phyloP scores from a whole-genome alignment of 2,888 invertebrate genomes.

The Ditula angustiorana region DNA sequence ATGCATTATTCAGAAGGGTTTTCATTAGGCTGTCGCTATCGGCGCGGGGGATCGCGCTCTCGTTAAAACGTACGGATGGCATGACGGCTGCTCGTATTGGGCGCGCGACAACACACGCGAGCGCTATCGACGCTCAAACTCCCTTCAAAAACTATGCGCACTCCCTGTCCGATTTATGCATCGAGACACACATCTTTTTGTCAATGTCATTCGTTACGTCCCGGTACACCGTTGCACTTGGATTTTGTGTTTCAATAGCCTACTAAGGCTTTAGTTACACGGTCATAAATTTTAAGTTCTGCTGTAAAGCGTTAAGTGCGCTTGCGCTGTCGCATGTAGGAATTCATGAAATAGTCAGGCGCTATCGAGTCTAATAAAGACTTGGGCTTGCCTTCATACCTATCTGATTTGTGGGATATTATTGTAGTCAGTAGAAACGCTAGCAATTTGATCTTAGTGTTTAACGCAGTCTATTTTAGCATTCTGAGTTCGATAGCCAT shows the following conservation, averaged over 20 bases:
- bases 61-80: constrained; percentile 84
- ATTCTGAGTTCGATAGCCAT: neutral
- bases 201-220: constrained; percentile 5
- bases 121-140: constrained; percentile 57
- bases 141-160: constrained; percentile 54
- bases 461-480: neutral
- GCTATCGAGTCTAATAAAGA: constrained; percentile 1
- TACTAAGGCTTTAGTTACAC: constrained; percentile 37
- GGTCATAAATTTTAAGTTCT: constrained; percentile 47
- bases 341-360: constrained; percentile 42
- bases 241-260: constrained; percentile 47
- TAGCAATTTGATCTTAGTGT: neutral
- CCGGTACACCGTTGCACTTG: constrained; percentile 35
- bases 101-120: constrained; percentile 62
- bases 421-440: neutral
- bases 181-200: neutral
- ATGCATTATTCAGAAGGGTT: constrained; percentile 85
- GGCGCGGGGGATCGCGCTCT: constrained; percentile 79
- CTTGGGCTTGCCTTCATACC: neutral
- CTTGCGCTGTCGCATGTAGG: constrained; percentile 43
- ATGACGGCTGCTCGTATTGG: constrained; percentile 81
- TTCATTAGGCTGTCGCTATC: constrained; percentile 83
- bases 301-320: constrained; percentile 48
- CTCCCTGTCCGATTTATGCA: constrained; percentile 48
- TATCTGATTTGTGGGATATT: neutral